Percentiles rank a stretch among this genome's conserved stretches.
phyloP scores from a whole-genome alignment of 2,888 invertebrate species.

The Molorchus minor region DNA sequence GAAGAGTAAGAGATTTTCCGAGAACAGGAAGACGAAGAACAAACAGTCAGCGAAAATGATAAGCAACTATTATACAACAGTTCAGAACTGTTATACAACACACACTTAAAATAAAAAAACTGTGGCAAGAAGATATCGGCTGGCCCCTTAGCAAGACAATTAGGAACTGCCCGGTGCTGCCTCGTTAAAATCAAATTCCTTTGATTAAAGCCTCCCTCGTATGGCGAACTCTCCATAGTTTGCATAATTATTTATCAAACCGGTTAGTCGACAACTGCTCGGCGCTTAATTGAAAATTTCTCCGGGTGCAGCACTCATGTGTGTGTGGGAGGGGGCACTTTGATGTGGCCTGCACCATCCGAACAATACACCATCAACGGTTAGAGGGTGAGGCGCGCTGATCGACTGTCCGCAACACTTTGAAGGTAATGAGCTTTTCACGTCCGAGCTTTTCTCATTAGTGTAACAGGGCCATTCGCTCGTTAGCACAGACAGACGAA shows the following conservation, averaged over 20 bases:
- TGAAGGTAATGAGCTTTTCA: slow-evolving; percentile 60
- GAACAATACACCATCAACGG: slow-evolving; percentile 51
- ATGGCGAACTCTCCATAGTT: slow-evolving; percentile 6
- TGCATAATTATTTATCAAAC: slow-evolving; percentile 21
- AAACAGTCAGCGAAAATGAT: no score
- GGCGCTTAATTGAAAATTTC: slow-evolving; percentile 21
- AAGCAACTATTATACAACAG: no score
- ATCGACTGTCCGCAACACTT: slow-evolving; percentile 58
- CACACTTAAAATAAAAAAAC: no score
- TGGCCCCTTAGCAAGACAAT: no score
- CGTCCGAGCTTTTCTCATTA: slow-evolving; percentile 62
- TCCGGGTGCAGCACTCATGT: background rate
- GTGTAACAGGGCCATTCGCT: slow-evolving; percentile 60
- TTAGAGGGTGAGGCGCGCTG: slow-evolving; percentile 41
- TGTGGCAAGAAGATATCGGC: no score
- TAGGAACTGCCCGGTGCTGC: background rate
- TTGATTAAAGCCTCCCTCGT: slow-evolving; percentile 12
- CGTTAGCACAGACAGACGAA: slow-evolving; percentile 55
- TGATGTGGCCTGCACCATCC: slow-evolving; percentile 52
- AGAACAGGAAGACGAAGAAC: no score
- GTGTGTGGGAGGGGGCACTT: slow-evolving; percentile 33
- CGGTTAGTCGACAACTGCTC: slow-evolving; percentile 14
- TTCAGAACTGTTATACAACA: no score
- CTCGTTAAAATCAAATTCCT: slow-evolving; percentile 18
- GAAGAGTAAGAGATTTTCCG: no score